Evolutionary conservation across 2,797 vertebrate species (phyloP), one percentile per base, ranked within the genome.

Genomic region (Myoxocephalus aenaeus): DNA sequence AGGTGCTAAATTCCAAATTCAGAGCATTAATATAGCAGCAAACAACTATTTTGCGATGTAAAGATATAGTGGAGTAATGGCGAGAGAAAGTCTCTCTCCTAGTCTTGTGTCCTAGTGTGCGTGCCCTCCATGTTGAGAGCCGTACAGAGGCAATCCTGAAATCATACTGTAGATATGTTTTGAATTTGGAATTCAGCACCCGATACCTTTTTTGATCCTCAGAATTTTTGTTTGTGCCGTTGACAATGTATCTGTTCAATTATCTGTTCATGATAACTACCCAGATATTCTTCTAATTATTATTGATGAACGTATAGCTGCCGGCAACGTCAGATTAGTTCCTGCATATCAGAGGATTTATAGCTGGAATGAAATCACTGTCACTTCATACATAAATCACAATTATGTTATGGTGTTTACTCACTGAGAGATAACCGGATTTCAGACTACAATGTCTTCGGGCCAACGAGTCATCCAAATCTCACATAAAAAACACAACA

Each of bases 341-440:
- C 56, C 32, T 64, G 48, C 48, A 27, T 65, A 46, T 65, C 48
- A 36, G 65, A 67, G 59, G 51, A 68, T 53, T 44, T 63, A 12
- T 54, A 25, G 18, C 69, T 22, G 10, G 42, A 70, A 66, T 53
- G 0, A 79, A 83, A 64, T 82, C 58, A 18, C 48, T 32, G 66
- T 78, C 68, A 74, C 58, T 25, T 70, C 22, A 14, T n/a, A 75
- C 38, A 58, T 53, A 48, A 69, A 18, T 64, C 56, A 56, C 36
- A 58, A 40, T 44, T 67, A 32, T 3, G 7, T 44, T 67, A 25
- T 22, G 11, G 40, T 77, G 65, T 72, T 69, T 66, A 54, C 40
- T 70, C 54, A 59, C 58, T 27, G 44, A 42, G 68, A 72, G 38
- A 77, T 66, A 75, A 79, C 7, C 2, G 1, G 20, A 75, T 75